Evolutionary conservation across 2,888 invertebrate species (phyloP).

Genomic region (Heteromurus nitidus): DNA sequence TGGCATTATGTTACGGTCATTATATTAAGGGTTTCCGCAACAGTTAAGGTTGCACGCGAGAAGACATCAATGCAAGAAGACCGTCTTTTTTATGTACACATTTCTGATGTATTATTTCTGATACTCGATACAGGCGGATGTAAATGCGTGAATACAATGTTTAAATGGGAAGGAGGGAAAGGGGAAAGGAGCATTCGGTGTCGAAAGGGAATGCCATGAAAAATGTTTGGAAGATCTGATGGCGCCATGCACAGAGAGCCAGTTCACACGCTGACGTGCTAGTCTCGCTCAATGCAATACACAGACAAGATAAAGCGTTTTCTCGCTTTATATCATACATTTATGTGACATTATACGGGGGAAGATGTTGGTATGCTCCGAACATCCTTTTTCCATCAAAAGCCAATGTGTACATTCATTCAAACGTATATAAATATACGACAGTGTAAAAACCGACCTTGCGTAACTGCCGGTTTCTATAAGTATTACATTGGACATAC

Average conservation of each 20-base stretch:
- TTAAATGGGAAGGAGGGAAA: constrained; percentile 10
- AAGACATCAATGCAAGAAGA: constrained; percentile 21
- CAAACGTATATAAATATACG: no score
- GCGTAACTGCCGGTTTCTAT: constrained; percentile 13
- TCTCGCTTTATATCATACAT: neutral
- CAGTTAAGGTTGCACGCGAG: constrained; percentile 54
- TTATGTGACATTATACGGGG: neutral
- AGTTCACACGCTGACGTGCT: neutral
- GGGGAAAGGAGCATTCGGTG: constrained; percentile 21
- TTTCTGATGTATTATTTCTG: constrained; percentile 11
- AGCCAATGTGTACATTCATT: no score
- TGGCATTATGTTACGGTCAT: constrained; percentile 56
- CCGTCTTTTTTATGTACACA: constrained; percentile 34
- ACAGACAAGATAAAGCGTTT: no score
- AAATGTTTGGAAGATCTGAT: constrained; percentile 43
- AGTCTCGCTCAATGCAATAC: neutral
- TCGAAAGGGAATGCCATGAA: constrained; percentile 55
- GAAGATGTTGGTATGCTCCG: no score
- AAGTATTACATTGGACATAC: constrained; percentile 14
- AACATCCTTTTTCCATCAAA: no score
- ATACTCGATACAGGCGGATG: neutral
- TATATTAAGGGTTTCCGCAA: constrained; percentile 55
- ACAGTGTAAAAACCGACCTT: no score
- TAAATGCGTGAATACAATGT: constrained; percentile 14
- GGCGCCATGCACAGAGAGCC: constrained; percentile 42